Percentiles rank a stretch among this genome's conserved stretches.
phyloP scores from a whole-genome alignment of 2,888 invertebrate species.

The Fragum fragum region DNA sequence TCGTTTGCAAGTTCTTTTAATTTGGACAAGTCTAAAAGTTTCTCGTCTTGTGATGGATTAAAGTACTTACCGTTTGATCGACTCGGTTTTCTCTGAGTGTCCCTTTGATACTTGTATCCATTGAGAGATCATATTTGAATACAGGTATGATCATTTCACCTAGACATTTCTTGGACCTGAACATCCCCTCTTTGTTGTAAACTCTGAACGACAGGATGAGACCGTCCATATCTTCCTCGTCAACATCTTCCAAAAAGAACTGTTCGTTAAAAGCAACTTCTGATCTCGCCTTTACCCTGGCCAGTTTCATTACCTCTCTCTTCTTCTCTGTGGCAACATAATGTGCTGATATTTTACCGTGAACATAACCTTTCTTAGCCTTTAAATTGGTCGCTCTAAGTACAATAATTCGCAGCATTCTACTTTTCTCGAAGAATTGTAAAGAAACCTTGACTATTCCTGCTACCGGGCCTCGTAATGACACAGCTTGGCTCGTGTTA shows the following conservation, averaged over 20 bases:
- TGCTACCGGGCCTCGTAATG: not conserved
- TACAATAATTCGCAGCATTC: not conserved
- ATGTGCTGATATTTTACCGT: not conserved
- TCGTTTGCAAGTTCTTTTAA: too few relatives aligned
- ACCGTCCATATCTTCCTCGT: not conserved
- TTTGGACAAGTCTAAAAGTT: too few relatives aligned
- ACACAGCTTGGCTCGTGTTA: not conserved
- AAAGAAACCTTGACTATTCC: not conserved
- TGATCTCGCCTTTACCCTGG: not conserved
- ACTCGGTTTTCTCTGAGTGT: not conserved
- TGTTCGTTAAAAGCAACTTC: not conserved
- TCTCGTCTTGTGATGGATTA: too few relatives aligned
- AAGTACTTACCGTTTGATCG: not conserved
- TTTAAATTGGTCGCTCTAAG: not conserved
- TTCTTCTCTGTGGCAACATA: not conserved
- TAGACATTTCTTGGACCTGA: not conserved
- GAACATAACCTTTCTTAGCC: not conserved
- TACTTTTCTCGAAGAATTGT: not conserved
- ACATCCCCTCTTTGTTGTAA: not conserved
- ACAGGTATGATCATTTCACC: not conserved
- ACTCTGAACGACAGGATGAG: not conserved
- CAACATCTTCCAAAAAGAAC: not conserved
- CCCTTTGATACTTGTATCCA: not conserved
- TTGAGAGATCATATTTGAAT: not conserved
- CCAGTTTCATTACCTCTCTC: not conserved